These are phyloP conservation scores for Panthera uncia DNA, from an alignment of 2,113 vertebrate genomes.

Conservation along the genomic window DNA sequence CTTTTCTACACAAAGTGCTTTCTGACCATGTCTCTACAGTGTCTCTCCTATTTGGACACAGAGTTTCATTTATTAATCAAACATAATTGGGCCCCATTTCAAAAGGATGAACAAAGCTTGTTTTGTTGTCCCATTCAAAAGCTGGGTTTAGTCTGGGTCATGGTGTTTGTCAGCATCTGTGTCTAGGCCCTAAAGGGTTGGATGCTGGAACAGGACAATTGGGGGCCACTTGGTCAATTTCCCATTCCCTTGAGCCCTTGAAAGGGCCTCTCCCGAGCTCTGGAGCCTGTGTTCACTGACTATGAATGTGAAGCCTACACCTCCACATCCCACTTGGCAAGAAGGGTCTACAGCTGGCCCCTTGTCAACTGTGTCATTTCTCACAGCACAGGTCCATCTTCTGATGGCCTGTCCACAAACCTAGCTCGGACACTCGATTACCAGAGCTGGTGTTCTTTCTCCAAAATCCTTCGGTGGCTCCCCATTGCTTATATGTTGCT, in stretches of 20 bases:
- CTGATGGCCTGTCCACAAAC: background rate
- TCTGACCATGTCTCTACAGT: constrained; percentile 48
- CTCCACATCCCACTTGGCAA: constrained; percentile 28
- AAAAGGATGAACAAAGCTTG: constrained; percentile 74
- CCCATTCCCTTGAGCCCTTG: constrained; percentile 53
- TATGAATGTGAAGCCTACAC: constrained; percentile 2
- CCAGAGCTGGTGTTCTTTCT: background rate
- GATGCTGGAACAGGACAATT: constrained; percentile 19
- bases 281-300: background rate
- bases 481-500: background rate
- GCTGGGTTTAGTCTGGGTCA: constrained; percentile 69
- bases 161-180: constrained; percentile 59
- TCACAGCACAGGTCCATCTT: background rate
- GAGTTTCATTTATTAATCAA: constrained; percentile 79
- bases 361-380: constrained; percentile 48
- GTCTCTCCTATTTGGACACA: constrained; percentile 66
- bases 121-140: constrained; percentile 70
- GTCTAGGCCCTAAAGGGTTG: constrained; percentile 30
- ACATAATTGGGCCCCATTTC: constrained; percentile 77
- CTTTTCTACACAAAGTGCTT: constrained; percentile 61
- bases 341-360: background rate
- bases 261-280: constrained; percentile 24
- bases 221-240: constrained; percentile 52
- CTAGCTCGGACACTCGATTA: background rate
- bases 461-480: background rate